phyloP scores from a whole-genome alignment of 1,140 invertebrate genomes.

The Aphelinus certus region DNA sequence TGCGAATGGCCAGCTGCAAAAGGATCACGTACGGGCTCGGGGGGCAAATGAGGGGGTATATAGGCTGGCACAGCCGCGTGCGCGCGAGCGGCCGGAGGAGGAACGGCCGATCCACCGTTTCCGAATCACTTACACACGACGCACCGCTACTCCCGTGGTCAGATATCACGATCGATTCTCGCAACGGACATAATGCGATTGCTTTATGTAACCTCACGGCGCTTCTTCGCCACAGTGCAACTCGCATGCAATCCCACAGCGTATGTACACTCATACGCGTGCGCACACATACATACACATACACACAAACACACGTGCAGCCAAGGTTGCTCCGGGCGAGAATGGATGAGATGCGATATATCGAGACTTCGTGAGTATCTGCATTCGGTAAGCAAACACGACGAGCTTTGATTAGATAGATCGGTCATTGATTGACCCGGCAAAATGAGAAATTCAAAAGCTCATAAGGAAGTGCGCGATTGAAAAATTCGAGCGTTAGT shows the following conservation, averaged over 20 bases:
- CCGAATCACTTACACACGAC: slow-evolving; percentile 21
- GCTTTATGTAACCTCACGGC: slow-evolving; percentile 28
- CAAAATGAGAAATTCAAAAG: no score
- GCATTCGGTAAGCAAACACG: slow-evolving; percentile 18
- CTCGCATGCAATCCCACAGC: not conserved
- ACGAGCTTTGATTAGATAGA: not conserved
- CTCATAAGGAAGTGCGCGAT: no score
- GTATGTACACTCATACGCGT: no score
- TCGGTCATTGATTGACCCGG: no score
- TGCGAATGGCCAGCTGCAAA: slow-evolving; percentile 24
- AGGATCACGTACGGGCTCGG: slow-evolving; percentile 21
- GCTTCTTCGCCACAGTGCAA: not conserved
- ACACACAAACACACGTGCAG: no score
- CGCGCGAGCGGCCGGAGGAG: no score
- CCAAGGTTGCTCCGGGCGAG: not conserved
- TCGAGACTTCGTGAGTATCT: no score
- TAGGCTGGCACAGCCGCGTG: not conserved
- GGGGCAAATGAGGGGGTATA: slow-evolving; percentile 24
- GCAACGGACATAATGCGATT: slow-evolving; percentile 30
- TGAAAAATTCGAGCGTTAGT: no score
- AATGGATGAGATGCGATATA: not conserved
- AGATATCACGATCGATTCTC: not conserved
- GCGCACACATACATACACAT: no score
- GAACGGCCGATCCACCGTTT: slow-evolving; percentile 12
- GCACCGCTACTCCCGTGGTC: not conserved